Evolutionary conservation across 2,113 vertebrate species (phyloP).

Genomic region (Bos javanicus): DNA sequence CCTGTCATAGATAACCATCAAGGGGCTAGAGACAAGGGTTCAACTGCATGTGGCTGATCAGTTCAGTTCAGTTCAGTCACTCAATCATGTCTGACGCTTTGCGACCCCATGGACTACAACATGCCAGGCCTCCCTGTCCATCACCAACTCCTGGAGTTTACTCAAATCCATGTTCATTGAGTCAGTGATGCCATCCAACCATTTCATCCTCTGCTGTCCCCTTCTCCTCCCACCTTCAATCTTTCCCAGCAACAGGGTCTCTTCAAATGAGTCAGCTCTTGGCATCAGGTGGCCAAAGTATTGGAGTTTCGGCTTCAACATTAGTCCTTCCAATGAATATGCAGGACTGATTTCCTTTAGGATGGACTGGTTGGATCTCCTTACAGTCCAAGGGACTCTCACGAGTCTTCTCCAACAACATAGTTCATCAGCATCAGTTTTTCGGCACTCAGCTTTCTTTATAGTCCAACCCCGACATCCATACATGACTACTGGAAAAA

Average conservation of each 20-base stretch:
- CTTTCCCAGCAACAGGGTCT: not conserved
- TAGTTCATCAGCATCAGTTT: not conserved
- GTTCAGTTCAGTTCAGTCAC: not conserved
- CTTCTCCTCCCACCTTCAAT: not conserved
- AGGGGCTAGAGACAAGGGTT: not conserved
- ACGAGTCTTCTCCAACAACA: not conserved
- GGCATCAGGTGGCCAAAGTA: not conserved
- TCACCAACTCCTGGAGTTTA: not conserved
- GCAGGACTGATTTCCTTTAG: not conserved
- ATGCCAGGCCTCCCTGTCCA: not conserved
- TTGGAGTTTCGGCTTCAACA: not conserved
- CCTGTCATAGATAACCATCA: not conserved
- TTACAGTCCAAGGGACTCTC: not conserved
- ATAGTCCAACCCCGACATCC: not conserved
- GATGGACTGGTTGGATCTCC: not conserved
- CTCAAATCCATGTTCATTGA: not conserved
- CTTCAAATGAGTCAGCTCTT: not conserved
- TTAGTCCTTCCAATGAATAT: not conserved
- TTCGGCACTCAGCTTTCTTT: not conserved
- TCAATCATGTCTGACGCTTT: not conserved
- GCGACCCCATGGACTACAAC: fast-evolving
- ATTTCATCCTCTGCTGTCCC: not conserved
- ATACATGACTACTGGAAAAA: not conserved
- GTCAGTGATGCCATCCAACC: not conserved
- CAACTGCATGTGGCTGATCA: not conserved